Conservation (phyloP, 2,113 vertebrate species). For the Hoplias malabaricus region DNA sequence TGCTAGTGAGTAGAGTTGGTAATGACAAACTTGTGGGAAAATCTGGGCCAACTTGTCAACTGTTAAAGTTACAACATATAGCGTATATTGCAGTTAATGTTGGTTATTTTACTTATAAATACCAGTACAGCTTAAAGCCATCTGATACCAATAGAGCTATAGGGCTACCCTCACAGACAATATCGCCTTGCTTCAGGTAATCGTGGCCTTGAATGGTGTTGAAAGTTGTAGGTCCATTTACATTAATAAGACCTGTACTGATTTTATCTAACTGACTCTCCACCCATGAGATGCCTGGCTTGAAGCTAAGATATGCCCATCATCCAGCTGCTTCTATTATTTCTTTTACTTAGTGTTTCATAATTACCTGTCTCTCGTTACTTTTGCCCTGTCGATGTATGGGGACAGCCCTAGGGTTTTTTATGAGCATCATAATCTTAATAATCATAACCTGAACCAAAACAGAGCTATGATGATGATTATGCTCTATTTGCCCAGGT, state of each 20-base stretch:
- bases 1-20: no score
- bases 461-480: not conserved
- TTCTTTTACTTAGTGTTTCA: not conserved
- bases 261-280: constrained; percentile 33
- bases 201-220: not conserved
- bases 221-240: constrained; percentile 33
- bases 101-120: no score
- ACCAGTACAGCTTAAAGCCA: no score
- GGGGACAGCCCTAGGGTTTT: not conserved
- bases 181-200: no score
- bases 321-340: constrained; percentile 12
- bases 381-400: not conserved
- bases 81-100: no score
- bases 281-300: constrained; percentile 12
- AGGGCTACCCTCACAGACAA: no score
- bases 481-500: not conserved
- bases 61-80: no score
- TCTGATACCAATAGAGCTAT: not conserved
- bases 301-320: constrained; percentile 4
- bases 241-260: constrained; percentile 37
- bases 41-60: no score
- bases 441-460: constrained; percentile 6
- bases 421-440: not conserved
- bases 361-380: not conserved
- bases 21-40: no score